These are phyloP conservation scores for Cassiopea andromeda DNA, from an alignment of 30 jellyfish, hydroid and myxozoan species.

Conservation along the genomic window DNA sequence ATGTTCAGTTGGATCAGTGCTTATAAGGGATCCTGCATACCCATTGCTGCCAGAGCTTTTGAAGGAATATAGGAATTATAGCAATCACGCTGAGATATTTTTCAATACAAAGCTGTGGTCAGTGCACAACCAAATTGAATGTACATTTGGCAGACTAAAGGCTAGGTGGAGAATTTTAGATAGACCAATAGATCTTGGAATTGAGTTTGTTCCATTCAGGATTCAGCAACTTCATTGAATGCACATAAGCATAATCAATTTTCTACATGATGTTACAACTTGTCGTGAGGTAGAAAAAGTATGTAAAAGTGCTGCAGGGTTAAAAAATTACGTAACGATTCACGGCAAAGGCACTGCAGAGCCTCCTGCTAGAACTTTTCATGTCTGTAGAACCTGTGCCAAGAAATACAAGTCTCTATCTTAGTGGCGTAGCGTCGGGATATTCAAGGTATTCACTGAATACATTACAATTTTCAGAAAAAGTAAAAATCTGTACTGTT, in stretches of 20 bases:
- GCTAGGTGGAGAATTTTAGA: slow-evolving; percentile 65
- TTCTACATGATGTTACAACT: not conserved
- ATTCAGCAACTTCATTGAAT: no score
- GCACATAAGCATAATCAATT: no score
- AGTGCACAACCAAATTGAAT: slow-evolving; percentile 67
- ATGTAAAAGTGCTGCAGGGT: slow-evolving; percentile 8
- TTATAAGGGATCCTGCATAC: slow-evolving; percentile 86
- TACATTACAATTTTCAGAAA: not conserved
- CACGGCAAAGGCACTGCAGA: not conserved
- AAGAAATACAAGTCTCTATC: slow-evolving; percentile 2
- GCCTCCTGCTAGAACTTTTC: not conserved
- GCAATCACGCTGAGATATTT: no score
- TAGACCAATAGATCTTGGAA: slow-evolving; percentile 59
- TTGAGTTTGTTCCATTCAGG: slow-evolving; percentile 11
- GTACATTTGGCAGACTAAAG: slow-evolving; percentile 80
- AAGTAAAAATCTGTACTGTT: not conserved
- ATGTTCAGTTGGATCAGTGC: slow-evolving; percentile 57
- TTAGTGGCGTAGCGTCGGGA: not conserved
- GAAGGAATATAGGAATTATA: no score
- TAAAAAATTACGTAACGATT: not conserved
- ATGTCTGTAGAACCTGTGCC: slow-evolving; percentile 11
- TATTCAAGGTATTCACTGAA: no score
- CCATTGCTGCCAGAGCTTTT: slow-evolving; percentile 60
- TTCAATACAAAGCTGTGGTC: slow-evolving; percentile 64
- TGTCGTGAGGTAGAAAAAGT: not conserved